phyloP scores from a whole-genome alignment of 2,888 invertebrate species.

The Dichetophora obliterata region DNA sequence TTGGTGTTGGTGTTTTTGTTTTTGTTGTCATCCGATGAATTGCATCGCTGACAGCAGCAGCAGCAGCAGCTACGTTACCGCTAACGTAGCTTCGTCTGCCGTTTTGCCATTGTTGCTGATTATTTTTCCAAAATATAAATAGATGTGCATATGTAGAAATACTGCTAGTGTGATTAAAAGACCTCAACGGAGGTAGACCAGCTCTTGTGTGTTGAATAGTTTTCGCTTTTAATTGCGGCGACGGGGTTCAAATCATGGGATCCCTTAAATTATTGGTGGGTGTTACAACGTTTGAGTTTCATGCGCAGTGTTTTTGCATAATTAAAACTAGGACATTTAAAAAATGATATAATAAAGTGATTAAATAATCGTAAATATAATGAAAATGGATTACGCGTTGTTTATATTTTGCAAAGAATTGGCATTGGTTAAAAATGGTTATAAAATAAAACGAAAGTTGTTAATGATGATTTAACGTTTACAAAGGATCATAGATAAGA shows the following conservation, averaged over 20 bases:
- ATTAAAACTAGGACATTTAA: neutral
- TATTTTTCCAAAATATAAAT: slow-evolving; percentile 69
- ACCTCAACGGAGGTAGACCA: slow-evolving; percentile 66
- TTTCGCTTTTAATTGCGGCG: slow-evolving; percentile 62
- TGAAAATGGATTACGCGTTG: slow-evolving; percentile 30
- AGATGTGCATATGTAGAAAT: slow-evolving; percentile 66
- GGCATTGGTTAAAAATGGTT: too few relatives aligned
- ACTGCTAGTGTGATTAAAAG: slow-evolving; percentile 69
- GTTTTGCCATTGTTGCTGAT: slow-evolving; percentile 23
- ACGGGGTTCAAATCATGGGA: slow-evolving; percentile 68
- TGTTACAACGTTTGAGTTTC: slow-evolving; percentile 47
- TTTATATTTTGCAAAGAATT: neutral
- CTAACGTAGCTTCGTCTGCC: slow-evolving; percentile 7
- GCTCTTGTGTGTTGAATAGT: slow-evolving; percentile 58
- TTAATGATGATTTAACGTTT: too few relatives aligned
- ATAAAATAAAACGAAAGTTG: too few relatives aligned
- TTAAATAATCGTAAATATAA: neutral
- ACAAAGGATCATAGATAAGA: too few relatives aligned
- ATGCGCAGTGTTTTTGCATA: neutral
- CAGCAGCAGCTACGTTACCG: slow-evolving; percentile 4
- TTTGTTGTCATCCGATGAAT: neutral
- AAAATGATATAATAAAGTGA: neutral
- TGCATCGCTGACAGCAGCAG: slow-evolving; percentile 3
- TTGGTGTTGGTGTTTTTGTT: slow-evolving; percentile 2
- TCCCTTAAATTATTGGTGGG: slow-evolving; percentile 70